Evolutionary conservation across 2,888 invertebrate genomes (phyloP).

Genomic region (Stenurella melanura): DNA sequence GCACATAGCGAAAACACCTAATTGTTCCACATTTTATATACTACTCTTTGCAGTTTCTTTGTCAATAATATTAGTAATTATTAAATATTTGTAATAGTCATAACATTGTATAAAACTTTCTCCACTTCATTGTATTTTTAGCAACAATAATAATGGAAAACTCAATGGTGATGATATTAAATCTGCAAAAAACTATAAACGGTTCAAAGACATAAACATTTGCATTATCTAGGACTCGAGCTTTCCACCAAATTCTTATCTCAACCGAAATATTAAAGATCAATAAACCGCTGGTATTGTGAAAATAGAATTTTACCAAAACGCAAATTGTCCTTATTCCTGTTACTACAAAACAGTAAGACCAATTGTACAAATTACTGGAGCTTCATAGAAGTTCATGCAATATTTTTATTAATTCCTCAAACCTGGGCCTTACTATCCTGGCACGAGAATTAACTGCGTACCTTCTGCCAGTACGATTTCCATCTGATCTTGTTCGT

Average conservation of each 20-base stretch:
- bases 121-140: no score
- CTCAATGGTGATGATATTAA: no score
- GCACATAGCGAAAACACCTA: no score
- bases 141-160: no score
- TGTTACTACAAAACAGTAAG: conserved; percentile 15
- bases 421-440: conserved; percentile 71
- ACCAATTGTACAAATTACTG: conserved; percentile 28
- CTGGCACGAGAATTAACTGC: conserved; percentile 67
- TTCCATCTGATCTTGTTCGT: conserved; percentile 65
- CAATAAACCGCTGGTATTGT: neutral
- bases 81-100: no score
- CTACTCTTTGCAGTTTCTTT: no score
- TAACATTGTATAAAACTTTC: no score
- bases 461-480: conserved; percentile 69
- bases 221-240: no score
- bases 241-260: neutral
- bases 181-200: no score
- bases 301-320: neutral
- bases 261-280: neutral
- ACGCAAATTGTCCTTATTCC: neutral
- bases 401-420: conserved; percentile 60
- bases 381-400: conserved; percentile 48
- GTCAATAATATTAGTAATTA: no score
- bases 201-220: no score
- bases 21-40: no score